Percentiles rank a stretch among this genome's conserved stretches.
Conservation (phyloP, 2,113 vertebrate species). For the Pogonocichla stellata region DNA sequence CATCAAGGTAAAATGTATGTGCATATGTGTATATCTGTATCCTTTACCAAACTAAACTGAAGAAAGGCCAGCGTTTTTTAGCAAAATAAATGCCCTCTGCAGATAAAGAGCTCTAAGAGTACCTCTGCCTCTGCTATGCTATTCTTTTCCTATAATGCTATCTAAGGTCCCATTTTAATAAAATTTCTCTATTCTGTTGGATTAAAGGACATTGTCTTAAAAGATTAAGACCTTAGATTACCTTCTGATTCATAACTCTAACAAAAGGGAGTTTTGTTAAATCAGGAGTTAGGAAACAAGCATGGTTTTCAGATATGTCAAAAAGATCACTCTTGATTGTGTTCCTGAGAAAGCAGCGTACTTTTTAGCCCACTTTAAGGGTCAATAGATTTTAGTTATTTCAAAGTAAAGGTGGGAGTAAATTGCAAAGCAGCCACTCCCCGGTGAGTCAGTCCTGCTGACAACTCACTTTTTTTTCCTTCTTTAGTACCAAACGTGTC, state of each 20-base stretch:
- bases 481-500: neutral
- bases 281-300: neutral
- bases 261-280: neutral
- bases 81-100: neutral
- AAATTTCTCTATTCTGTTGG: neutral
- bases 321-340: neutral
- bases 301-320: neutral
- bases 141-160: neutral
- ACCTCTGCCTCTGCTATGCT: neutral
- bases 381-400: constrained; percentile 6
- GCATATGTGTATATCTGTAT: neutral
- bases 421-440: neutral
- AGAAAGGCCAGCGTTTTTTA: neutral
- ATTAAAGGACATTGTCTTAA: neutral
- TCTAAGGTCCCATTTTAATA: neutral
- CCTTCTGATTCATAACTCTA: neutral
- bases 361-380: neutral
- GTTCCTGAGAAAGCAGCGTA: neutral
- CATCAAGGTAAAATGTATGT: neutral
- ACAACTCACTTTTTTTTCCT: neutral
- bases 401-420: neutral
- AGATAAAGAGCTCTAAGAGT: neutral
- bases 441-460: neutral
- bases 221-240: neutral
- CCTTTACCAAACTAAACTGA: neutral